Conservation (phyloP, 2,113 vertebrate species). For the Silurus meridionalis region DNA sequence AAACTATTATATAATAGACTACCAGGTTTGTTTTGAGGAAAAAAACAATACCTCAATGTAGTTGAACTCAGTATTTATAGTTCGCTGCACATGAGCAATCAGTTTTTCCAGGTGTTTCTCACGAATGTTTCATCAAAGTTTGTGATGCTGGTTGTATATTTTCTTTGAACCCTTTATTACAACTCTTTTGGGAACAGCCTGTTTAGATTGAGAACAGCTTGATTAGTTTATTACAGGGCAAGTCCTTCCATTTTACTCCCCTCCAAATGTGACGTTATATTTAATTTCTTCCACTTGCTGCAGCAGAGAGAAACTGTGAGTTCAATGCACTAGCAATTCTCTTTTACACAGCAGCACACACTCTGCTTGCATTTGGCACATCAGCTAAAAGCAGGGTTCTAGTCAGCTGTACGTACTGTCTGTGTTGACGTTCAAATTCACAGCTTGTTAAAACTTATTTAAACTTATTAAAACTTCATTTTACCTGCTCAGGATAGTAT, state of each 20-base stretch:
- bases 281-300: not conserved
- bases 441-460: not conserved
- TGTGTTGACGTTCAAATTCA: not conserved
- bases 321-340: constrained; percentile 1
- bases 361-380: not conserved
- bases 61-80: not conserved
- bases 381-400: not conserved
- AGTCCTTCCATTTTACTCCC: not conserved
- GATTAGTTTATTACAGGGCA: not conserved
- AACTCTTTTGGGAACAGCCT: not conserved
- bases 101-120: not conserved
- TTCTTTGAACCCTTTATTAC: not conserved
- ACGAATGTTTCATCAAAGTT: not conserved
- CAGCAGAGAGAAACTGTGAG: not conserved
- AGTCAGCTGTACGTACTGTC: not conserved
- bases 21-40: not conserved
- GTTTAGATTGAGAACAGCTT: not conserved
- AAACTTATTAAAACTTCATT: too few species aligned
- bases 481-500: not conserved
- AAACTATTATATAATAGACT: not conserved
- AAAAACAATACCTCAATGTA: not conserved
- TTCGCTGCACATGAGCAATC: not conserved
- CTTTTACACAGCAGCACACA: not conserved
- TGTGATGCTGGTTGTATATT: not conserved
- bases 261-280: constrained; percentile 14